A percentile compares a stretch with the other conserved stretches of the same genome.
These are phyloP conservation scores for Arctopsyche grandis DNA, from an alignment of 1,140 invertebrate genomes.

Conservation along the genomic window DNA sequence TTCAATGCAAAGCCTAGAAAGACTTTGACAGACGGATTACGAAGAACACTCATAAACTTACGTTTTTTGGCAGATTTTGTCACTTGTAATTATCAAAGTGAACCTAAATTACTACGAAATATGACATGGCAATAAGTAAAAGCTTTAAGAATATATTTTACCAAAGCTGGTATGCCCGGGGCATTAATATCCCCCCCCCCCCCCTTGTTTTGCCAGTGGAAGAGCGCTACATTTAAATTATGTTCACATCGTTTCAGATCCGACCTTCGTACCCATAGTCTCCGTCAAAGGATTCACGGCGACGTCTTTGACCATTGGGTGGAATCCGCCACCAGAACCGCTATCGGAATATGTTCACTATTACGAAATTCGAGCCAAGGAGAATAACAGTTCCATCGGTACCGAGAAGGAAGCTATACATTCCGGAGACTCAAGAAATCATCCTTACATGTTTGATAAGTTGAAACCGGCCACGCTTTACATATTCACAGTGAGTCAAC, in stretches of 20 bases:
- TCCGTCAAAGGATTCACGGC: constrained; percentile 80
- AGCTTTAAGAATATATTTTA: too few species aligned
- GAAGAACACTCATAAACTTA: too few species aligned
- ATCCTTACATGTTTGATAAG: constrained; percentile 80
- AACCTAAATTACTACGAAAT: too few species aligned
- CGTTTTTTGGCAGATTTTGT: too few species aligned
- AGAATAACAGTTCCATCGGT: constrained; percentile 68
- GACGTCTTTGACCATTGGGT: constrained; percentile 81
- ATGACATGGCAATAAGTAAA: too few species aligned
- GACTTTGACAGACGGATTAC: too few species aligned
- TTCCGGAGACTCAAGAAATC: constrained; percentile 70
- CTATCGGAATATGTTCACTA: constrained; percentile 79
- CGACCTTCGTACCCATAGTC: constrained; percentile 80
- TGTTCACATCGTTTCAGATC: constrained; percentile 65
- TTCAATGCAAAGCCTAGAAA: too few species aligned
- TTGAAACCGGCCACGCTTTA: constrained; percentile 81
- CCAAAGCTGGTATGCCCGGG: too few species aligned
- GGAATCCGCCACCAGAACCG: constrained; percentile 73
- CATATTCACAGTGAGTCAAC: constrained; percentile 72
- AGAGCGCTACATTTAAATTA: too few species aligned
- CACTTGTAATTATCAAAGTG: too few species aligned
- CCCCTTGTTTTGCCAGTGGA: too few species aligned
- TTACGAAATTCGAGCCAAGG: constrained; percentile 74
- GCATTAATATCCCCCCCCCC: too few species aligned
- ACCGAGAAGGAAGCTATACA: constrained; percentile 71